These are phyloP conservation scores for Ovis canadensis DNA, from an alignment of 2,113 vertebrate species.

Conservation along the genomic window DNA sequence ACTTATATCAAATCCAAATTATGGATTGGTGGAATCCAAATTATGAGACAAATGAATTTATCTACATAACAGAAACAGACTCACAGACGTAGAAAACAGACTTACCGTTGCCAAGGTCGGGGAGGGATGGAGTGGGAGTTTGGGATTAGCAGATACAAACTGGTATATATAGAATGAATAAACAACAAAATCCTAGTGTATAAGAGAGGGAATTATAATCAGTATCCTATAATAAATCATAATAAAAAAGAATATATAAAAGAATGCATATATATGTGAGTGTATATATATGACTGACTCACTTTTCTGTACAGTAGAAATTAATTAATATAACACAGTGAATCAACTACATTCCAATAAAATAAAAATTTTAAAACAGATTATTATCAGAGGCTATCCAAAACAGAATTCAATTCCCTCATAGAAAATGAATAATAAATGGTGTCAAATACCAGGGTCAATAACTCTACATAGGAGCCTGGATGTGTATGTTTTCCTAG, in stretches of 20 bases:
- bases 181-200: neutral
- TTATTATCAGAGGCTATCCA: neutral
- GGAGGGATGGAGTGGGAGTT: neutral
- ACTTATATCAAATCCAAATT: too few species aligned
- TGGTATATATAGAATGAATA: neutral
- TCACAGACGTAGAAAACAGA: neutral
- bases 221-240: neutral
- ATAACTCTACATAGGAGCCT: accelerated
- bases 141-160: neutral
- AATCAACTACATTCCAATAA: neutral
- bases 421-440: neutral
- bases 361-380: neutral
- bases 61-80: neutral
- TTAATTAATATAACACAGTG: neutral
- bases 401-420: neutral
- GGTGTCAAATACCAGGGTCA: neutral
- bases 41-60: neutral
- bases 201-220: neutral
- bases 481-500: too few species aligned
- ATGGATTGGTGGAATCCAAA: neutral
- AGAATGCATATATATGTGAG: neutral
- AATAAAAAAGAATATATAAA: neutral
- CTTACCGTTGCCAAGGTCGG: neutral
- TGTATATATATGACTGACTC: neutral
- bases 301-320: neutral